Evolutionary conservation across 2,797 vertebrate species (phyloP), one percentile per base, ranked within the genome.

Genomic region (Chaetophractus vellerosus): DNA sequence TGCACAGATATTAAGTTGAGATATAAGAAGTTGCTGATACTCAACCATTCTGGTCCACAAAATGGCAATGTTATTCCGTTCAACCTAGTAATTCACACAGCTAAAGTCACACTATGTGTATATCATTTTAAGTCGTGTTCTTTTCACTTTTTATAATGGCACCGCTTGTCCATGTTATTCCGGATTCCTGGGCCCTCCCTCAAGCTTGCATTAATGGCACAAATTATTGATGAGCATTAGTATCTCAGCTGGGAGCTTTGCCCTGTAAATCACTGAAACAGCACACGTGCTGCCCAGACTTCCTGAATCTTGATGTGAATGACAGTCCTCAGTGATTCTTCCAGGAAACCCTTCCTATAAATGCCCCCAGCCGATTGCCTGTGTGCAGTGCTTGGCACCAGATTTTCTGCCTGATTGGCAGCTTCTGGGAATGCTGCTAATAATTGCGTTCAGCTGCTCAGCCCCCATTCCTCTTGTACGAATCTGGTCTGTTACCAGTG

Each of bases 181-280:
- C 8, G 16, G 78, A 81, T 84, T 38, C 57, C 16, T 52, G 2
- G 45, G 86, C 52, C 72, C 88, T 83, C 90, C 10, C 0, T 89
- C 45, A 88, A 80, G 92, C 24, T 87, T 83, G 48, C 92, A 96
- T 96, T 95, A 97, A 93, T 74, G 74, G 94, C 95, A 97, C 97
- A 97, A 97, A 97, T 97, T 94, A 97, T 97, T 96, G 90, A 97
- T 97, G 95, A 96, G 75, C 61, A 91, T 87, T 95, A 94, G 93
- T 64, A 83, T 92, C 85, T 92, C 96, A 94, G 74, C 45, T 55
- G 90, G 93, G 90, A 96, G 50, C 26, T 68, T 69, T 88, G 64
- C 88, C 66, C 81, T 59, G 71, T 97, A 94, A 96, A 90, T 97
- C 96, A 96, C 3, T 88, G 55, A 52, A 87, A 68, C 59, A 23